phyloP scores from a whole-genome alignment of 2,888 invertebrate genomes.

The Metacarcinus magister region DNA sequence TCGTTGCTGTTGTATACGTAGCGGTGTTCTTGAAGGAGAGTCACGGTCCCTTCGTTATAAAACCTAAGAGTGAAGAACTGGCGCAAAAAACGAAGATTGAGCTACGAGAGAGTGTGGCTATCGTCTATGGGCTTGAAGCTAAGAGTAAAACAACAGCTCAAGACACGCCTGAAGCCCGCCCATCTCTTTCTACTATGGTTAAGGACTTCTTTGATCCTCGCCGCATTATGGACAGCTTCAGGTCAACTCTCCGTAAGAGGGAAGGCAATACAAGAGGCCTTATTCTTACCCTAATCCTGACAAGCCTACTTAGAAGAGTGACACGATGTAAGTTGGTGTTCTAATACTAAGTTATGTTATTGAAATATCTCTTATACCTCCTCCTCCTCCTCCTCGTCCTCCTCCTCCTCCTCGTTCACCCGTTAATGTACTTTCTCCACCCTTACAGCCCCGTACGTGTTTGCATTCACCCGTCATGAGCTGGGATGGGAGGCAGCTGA shows the following conservation, averaged over 20 bases:
- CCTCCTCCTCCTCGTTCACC: not conserved
- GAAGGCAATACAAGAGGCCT: conserved; percentile 80
- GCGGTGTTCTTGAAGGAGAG: conserved; percentile 70
- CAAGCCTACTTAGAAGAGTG: conserved; percentile 80
- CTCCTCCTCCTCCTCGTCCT: not conserved
- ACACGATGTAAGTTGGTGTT: conserved; percentile 76
- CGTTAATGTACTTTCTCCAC: not conserved
- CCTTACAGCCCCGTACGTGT: conserved; percentile 79
- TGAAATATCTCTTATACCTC: not conserved
- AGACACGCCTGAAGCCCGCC: conserved; percentile 28
- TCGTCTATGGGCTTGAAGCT: conserved; percentile 63
- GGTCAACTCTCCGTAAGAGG: conserved; percentile 75
- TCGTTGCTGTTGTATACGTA: conserved; percentile 69
- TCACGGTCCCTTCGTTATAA: conserved; percentile 73
- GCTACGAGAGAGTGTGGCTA: conserved; percentile 65
- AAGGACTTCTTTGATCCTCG: conserved; percentile 77
- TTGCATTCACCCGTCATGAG: conserved; percentile 80
- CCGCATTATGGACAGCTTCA: conserved; percentile 81
- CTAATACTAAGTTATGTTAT: not conserved
- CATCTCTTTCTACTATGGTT: conserved; percentile 71
- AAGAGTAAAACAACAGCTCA: conserved; percentile 22
- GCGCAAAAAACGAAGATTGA: conserved; percentile 44
- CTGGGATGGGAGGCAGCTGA: conserved; percentile 80
- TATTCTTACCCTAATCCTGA: conserved; percentile 78
- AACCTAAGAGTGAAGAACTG: not conserved